These are phyloP conservation scores for Neopipo cinnamomea DNA, from an alignment of 2,113 vertebrate genomes.

Conservation along the genomic window DNA sequence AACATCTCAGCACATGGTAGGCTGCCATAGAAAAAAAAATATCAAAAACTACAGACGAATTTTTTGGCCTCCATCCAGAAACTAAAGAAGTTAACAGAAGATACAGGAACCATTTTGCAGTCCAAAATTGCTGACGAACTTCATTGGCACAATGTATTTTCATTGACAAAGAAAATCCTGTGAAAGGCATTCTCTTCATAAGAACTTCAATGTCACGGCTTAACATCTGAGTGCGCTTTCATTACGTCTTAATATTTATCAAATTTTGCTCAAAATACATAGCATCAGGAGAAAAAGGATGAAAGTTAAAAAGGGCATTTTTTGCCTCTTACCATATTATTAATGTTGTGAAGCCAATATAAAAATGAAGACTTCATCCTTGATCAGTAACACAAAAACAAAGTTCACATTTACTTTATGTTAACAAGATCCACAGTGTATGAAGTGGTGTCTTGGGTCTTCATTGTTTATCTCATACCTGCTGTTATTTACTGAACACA, in stretches of 20 bases:
- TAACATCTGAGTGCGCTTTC: not conserved
- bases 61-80: not conserved
- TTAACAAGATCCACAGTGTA: not conserved
- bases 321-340: not conserved
- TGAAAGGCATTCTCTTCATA: not conserved
- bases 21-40: not conserved
- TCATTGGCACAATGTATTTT: not conserved
- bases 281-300: not conserved
- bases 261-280: not conserved
- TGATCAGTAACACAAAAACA: not conserved
- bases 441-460: not conserved
- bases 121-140: not conserved
- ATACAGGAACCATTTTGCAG: not conserved
- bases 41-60: not conserved
- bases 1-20: not conserved
- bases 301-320: accelerated
- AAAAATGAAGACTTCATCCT: not conserved
- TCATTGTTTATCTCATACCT: not conserved
- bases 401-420: not conserved
- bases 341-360: not conserved
- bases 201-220: not conserved
- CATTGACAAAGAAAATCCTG: not conserved
- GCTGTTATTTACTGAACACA: not conserved
- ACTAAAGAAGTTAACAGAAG: not conserved
- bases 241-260: not conserved